A percentile compares a stretch with the other conserved stretches of the same genome.
Conservation (phyloP, 2,888 invertebrate species). For the Vandiemenella viatica region DNA sequence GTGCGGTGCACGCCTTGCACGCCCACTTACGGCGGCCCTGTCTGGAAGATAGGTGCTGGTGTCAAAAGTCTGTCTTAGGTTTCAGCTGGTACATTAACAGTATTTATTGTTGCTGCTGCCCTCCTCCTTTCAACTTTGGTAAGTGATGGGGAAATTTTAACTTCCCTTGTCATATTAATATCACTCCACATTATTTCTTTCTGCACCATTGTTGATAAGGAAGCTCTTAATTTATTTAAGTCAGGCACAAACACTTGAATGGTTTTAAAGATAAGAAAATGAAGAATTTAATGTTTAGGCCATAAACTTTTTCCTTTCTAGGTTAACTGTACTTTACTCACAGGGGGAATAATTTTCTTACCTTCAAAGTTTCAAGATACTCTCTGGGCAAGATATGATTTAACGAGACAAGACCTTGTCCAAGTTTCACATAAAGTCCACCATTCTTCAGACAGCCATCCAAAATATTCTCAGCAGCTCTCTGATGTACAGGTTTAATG, state of each 20-base stretch:
- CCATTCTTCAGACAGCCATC: constrained; percentile 54
- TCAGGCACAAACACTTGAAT: not conserved
- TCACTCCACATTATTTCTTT: too few relatives aligned
- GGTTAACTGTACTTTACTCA: not conserved
- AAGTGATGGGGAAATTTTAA: too few relatives aligned
- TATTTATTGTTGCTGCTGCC: too few relatives aligned
- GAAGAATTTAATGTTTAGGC: not conserved
- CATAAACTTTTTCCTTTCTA: not conserved
- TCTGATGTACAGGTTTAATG: constrained; percentile 37
- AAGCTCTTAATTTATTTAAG: constrained; percentile 9
- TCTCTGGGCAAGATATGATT: constrained; percentile 59
- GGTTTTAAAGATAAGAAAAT: constrained; percentile 3
- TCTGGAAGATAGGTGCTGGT: too few relatives aligned
- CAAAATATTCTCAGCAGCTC: constrained; percentile 44
- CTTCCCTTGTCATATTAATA: too few relatives aligned
- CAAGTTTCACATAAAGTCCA: constrained; percentile 60
- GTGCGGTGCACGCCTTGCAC: too few relatives aligned
- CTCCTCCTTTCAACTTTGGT: too few relatives aligned
- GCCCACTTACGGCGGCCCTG: too few relatives aligned
- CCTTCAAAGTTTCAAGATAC: constrained; percentile 46
- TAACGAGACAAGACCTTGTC: constrained; percentile 58
- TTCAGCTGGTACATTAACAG: too few relatives aligned
- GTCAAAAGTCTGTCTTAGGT: too few relatives aligned
- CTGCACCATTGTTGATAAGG: too few relatives aligned
- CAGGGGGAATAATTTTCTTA: constrained; percentile 14